Conservation (phyloP, 2,797 vertebrate species). For the Avahi laniger region DNA sequence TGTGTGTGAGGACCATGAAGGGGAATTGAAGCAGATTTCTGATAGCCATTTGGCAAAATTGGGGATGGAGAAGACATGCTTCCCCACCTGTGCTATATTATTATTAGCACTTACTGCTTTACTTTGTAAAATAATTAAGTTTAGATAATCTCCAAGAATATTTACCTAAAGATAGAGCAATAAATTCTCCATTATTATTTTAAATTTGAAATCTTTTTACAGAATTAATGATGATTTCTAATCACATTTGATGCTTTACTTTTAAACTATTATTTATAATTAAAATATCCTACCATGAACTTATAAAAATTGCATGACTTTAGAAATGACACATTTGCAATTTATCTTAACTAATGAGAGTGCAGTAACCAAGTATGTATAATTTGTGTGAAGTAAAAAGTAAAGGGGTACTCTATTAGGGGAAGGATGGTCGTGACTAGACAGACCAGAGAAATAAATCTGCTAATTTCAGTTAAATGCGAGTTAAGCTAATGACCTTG, state of each 20-base stretch:
- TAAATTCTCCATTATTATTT: background rate
- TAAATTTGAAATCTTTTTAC: background rate
- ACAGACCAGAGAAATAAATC: slow-evolving; percentile 34
- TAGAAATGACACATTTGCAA: background rate
- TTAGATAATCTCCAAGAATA: background rate
- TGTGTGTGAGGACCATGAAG: fast-evolving
- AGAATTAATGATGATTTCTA: background rate
- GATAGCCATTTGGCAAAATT: background rate
- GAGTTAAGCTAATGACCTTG: no score
- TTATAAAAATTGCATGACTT: background rate
- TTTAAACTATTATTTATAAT: background rate
- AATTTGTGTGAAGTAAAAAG: background rate
- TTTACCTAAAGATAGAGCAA: background rate
- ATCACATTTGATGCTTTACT: background rate
- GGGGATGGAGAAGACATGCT: background rate
- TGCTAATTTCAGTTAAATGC: background rate
- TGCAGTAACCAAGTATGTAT: background rate
- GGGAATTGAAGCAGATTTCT: background rate
- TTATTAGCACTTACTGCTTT: background rate
- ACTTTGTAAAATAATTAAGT: background rate
- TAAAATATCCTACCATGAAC: background rate
- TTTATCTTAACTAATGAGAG: background rate
- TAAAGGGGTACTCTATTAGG: background rate
- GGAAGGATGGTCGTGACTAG: background rate
- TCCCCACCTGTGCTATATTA: background rate